A percentile compares a stretch with the other conserved stretches of the same genome.
Evolutionary conservation across 2,113 vertebrate genomes (phyloP).

Genomic region (Ramphastos sulfuratus): DNA sequence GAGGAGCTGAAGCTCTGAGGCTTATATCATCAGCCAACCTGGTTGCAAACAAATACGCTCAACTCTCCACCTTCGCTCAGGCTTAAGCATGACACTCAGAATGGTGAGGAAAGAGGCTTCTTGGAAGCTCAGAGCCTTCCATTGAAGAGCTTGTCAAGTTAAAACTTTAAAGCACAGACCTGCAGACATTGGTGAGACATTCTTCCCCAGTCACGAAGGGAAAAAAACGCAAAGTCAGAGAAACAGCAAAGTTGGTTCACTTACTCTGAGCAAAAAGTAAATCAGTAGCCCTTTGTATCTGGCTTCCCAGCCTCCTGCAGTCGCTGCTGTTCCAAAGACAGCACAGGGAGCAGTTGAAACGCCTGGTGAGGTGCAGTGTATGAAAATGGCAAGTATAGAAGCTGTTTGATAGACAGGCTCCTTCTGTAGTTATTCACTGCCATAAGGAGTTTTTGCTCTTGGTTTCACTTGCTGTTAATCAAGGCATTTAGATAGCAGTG

Average conservation of each 20-base stretch:
- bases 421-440: neutral
- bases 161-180: neutral
- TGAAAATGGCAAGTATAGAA: constrained; percentile 5
- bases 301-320: constrained; percentile 9
- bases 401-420: constrained; percentile 21
- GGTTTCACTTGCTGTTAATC: constrained; percentile 61
- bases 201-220: neutral
- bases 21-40: neutral
- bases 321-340: constrained; percentile 8
- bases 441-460: constrained; percentile 35
- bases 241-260: neutral
- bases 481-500: neutral
- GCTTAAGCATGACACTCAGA: neutral
- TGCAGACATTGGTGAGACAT: neutral
- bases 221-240: neutral
- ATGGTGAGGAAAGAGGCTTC: neutral
- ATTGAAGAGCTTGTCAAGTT: neutral
- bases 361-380: constrained; percentile 37
- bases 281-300: constrained; percentile 14
- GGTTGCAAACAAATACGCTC: neutral
- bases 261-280: constrained; percentile 7
- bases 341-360: constrained; percentile 25
- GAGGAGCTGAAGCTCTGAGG: neutral
- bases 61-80: neutral
- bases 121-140: neutral